phyloP scores from a whole-genome alignment of 2,113 vertebrate genomes.

The Strix aluco region DNA sequence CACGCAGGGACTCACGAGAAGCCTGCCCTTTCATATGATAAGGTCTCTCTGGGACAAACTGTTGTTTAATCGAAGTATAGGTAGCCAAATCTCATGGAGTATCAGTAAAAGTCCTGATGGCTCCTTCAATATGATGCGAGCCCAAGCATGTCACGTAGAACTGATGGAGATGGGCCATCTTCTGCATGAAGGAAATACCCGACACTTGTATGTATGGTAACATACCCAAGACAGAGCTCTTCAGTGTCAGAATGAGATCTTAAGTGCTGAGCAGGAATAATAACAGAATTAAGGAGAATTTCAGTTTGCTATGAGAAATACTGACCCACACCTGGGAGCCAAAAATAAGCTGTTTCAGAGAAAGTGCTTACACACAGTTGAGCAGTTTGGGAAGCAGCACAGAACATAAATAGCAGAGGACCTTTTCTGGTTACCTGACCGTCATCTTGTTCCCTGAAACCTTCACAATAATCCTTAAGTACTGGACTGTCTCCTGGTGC shows the following conservation, averaged over 20 bases:
- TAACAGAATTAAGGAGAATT: not conserved
- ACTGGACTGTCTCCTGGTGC: not conserved
- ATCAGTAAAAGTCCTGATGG: not conserved
- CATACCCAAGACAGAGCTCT: not conserved
- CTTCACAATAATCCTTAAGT: not conserved
- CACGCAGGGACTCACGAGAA: accelerated
- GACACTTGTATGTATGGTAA: not conserved
- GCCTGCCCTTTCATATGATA: not conserved
- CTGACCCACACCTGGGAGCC: not conserved
- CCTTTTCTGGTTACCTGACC: conserved; percentile 1
- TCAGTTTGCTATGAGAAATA: not conserved
- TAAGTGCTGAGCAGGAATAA: not conserved
- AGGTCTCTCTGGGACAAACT: not conserved
- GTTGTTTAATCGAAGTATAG: not conserved
- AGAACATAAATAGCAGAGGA: not conserved
- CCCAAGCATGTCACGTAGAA: not conserved
- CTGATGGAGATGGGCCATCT: not conserved
- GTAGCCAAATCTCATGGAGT: not conserved
- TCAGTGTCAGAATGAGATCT: not conserved
- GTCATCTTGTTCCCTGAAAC: not conserved
- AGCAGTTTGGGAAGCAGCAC: not conserved
- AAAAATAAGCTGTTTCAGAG: not conserved
- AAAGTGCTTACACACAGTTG: not conserved
- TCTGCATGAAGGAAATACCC: not conserved
- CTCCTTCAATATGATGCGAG: accelerated